phyloP scores from a whole-genome alignment of 2,797 vertebrate species.

The Rhincodon typus region DNA sequence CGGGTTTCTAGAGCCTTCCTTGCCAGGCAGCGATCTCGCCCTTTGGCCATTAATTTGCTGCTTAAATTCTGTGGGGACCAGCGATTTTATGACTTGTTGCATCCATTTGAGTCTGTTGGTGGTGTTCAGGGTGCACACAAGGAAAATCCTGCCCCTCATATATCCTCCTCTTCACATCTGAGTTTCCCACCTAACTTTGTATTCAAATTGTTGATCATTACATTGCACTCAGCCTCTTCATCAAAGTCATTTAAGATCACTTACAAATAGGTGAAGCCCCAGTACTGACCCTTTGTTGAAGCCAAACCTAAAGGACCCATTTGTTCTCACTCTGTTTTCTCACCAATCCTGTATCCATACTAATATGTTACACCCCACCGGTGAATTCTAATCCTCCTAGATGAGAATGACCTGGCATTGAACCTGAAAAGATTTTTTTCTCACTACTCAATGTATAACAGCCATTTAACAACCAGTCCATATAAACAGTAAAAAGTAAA shows the following conservation, averaged over 20 bases:
- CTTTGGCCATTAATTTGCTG: no score
- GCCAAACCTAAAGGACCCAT: neutral
- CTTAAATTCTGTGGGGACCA: no score
- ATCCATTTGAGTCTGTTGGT: no score
- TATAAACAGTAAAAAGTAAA: neutral
- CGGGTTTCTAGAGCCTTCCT: no score
- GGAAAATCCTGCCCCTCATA: no score
- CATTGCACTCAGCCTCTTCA: neutral
- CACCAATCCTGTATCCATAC: neutral
- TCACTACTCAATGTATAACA: neutral
- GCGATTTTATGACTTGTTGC: no score
- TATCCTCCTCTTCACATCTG: no score
- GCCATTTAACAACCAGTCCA: neutral
- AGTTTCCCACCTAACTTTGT: no score
- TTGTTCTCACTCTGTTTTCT: neutral
- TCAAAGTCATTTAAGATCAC: neutral
- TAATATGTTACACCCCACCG: neutral
- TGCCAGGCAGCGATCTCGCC: no score
- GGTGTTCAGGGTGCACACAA: no score
- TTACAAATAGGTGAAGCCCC: neutral
- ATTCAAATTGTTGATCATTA: neutral
- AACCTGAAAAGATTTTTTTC: neutral
- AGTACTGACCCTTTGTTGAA: neutral
- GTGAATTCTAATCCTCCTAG: neutral
- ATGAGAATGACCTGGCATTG: neutral